Percentiles rank a stretch among this genome's conserved stretches.
Conservation (phyloP, 2,113 vertebrate species). For the Peromyscus leucopus region DNA sequence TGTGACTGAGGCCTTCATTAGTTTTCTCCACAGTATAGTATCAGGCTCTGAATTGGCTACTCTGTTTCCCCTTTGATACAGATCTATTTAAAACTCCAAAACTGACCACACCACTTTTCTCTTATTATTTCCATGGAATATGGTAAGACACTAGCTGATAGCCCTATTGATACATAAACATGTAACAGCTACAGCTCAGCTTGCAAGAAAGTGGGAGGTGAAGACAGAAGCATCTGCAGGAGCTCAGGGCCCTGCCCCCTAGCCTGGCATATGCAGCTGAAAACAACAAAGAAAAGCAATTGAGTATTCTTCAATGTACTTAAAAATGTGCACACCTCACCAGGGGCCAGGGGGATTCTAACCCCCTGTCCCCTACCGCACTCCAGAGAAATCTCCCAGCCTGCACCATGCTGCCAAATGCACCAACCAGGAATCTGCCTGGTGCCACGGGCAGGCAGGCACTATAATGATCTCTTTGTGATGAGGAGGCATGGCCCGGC, state of each 20-base stretch:
- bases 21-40: not conserved
- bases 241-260: not conserved
- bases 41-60: not conserved
- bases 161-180: not conserved
- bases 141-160: not conserved
- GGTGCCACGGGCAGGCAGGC: not conserved
- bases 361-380: not conserved
- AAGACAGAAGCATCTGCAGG: not conserved
- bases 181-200: not conserved
- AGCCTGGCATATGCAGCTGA: not conserved
- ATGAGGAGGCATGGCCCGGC: not conserved
- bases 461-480: not conserved
- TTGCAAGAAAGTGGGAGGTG: not conserved
- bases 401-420: not conserved
- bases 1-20: not conserved
- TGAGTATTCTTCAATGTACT: too few relatives aligned
- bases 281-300: too few relatives aligned
- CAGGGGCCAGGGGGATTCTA: not conserved
- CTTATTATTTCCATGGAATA: not conserved
- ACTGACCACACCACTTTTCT: not conserved
- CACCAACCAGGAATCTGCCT: not conserved
- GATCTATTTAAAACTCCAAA: slow-evolving; percentile 22
- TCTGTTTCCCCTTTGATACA: not conserved
- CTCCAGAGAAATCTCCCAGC: not conserved
- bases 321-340: not conserved